Percentiles rank a stretch among this genome's conserved stretches.
Conservation (phyloP, 1,140 invertebrate genomes). For the Frieseomelitta varia region DNA sequence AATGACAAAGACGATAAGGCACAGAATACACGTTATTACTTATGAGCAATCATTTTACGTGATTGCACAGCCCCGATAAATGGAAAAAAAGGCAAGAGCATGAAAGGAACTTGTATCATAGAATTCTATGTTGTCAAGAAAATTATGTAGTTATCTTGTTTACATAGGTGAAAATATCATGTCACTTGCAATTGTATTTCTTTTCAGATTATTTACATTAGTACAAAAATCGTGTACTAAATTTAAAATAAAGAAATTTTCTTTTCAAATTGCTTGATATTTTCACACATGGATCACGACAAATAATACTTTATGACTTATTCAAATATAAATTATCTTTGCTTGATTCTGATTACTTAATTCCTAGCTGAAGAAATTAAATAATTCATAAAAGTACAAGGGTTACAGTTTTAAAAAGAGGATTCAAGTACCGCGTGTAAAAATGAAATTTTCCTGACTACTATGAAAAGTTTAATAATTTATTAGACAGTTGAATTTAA, state of each 20-base stretch:
- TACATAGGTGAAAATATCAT: neutral
- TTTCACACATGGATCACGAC: neutral
- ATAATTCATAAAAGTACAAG: neutral
- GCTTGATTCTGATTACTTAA: neutral
- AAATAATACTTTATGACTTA: neutral
- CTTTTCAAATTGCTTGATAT: neutral
- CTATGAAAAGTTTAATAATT: neutral
- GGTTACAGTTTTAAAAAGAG: neutral
- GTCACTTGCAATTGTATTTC: neutral
- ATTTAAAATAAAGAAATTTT: neutral
- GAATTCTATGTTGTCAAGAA: slow-evolving; percentile 22
- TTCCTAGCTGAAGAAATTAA: neutral
- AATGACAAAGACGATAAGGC: slow-evolving; percentile 63
- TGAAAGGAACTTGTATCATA: slow-evolving; percentile 59
- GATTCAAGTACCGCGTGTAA: neutral
- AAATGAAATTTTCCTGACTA: neutral
- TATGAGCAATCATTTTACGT: slow-evolving; percentile 37
- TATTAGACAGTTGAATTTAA: neutral
- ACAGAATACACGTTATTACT: slow-evolving; percentile 66
- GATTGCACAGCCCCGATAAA: slow-evolving; percentile 63
- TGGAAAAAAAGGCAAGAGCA: slow-evolving; percentile 44
- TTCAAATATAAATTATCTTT: slow-evolving; percentile 3
- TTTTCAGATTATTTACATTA: neutral
- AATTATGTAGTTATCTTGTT: neutral
- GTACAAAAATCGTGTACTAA: neutral